A percentile compares a stretch with the other conserved stretches of the same genome.
Evolutionary conservation across 2,888 invertebrate species (phyloP).

Genomic region (Acanthosoma haemorrhoidale): DNA sequence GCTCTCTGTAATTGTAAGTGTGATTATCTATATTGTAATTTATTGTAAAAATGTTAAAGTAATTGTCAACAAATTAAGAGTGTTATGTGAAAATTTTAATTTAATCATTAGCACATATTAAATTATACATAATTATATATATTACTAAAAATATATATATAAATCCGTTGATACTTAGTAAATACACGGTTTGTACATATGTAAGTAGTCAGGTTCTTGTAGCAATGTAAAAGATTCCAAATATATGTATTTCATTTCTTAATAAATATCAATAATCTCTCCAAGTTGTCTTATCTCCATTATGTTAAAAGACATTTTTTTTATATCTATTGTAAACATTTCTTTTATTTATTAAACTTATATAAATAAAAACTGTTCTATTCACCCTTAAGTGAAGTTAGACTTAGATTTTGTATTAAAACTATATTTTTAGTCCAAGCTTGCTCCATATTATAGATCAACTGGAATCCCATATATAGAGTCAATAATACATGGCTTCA

Average conservation of each 20-base stretch:
- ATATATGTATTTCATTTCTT: constrained; percentile 1
- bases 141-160: not conserved
- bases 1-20: constrained; percentile 3
- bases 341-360: no score
- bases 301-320: no score
- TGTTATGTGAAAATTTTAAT: not conserved
- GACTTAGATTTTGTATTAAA: no score
- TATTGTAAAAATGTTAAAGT: constrained; percentile 7
- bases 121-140: not conserved
- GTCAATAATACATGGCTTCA: no score
- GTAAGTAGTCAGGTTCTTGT: constrained; percentile 29
- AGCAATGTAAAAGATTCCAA: constrained; percentile 15
- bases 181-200: constrained; percentile 23
- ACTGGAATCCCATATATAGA: no score
- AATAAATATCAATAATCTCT: not conserved
- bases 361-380: no score
- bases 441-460: no score
- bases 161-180: constrained; percentile 2
- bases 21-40: constrained; percentile 3
- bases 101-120: constrained; percentile 13
- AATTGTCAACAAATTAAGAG: not conserved
- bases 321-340: no score
- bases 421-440: no score
- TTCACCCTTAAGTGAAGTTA: no score
- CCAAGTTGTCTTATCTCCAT: not conserved